phyloP scores from a whole-genome alignment of 2,888 invertebrate genomes.

The Hirtodrosophila duncani region DNA sequence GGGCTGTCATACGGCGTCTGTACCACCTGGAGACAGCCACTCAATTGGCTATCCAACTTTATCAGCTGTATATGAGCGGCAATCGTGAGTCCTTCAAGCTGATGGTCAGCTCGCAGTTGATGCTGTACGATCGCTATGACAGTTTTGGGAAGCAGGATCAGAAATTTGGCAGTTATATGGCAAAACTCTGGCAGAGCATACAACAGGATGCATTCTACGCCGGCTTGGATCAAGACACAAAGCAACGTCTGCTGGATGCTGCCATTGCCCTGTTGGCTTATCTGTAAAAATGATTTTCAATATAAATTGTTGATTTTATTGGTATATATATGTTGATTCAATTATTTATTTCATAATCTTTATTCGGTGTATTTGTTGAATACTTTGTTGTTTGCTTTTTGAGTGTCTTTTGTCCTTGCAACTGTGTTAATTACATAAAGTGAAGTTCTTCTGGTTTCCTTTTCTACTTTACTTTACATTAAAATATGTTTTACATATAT shows the following conservation, averaged over 20 bases:
- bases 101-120: slow-evolving; percentile 22
- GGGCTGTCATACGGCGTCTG: slow-evolving; percentile 1
- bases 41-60: slow-evolving; percentile 10
- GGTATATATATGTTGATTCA: not conserved
- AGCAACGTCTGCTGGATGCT: slow-evolving; percentile 10
- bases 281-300: slow-evolving; percentile 4
- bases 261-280: slow-evolving; percentile 21
- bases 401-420: slow-evolving; percentile 25
- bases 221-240: slow-evolving; percentile 4
- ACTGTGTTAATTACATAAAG: slow-evolving; percentile 51
- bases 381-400: slow-evolving; percentile 12
- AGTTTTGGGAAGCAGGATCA: not conserved
- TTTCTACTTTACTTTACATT: slow-evolving; percentile 42
- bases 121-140: slow-evolving; percentile 18
- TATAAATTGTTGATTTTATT: not conserved
- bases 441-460: slow-evolving; percentile 7
- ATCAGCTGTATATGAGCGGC: slow-evolving; percentile 12
- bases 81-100: slow-evolving; percentile 22
- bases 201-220: slow-evolving; percentile 21
- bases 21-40: not conserved
- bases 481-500: slow-evolving; percentile 27
- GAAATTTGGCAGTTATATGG: slow-evolving; percentile 20
- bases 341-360: slow-evolving; percentile 46
- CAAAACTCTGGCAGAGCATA: slow-evolving; percentile 32
- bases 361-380: slow-evolving; percentile 43